Conservation (phyloP, 2,113 vertebrate species). For the Sialia sialis region DNA sequence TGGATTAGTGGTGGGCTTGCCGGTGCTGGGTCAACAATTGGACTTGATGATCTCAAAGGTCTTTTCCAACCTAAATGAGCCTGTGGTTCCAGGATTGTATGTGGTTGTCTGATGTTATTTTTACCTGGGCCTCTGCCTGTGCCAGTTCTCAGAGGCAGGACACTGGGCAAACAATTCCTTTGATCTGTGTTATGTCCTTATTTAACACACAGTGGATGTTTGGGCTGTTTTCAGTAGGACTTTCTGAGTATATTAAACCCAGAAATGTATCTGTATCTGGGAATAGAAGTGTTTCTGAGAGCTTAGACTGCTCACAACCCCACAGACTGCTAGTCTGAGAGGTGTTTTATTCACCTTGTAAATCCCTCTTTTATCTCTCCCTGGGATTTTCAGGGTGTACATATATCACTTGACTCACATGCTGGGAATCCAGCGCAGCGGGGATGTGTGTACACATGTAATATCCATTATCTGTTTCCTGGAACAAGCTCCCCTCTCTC, state of each 20-base stretch:
- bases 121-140: background rate
- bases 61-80: background rate
- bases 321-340: background rate
- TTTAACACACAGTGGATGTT: background rate
- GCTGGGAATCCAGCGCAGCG: too few species aligned
- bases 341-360: background rate
- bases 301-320: background rate
- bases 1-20: background rate
- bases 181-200: background rate
- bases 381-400: background rate
- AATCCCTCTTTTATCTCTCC: background rate
- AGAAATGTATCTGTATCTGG: background rate
- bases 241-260: background rate
- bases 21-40: background rate
- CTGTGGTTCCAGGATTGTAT: background rate
- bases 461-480: background rate
- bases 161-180: background rate
- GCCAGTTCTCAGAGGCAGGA: background rate
- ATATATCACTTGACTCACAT: fast-evolving
- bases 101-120: background rate
- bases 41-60: background rate
- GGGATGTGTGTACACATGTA: background rate
- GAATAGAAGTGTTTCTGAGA: background rate
- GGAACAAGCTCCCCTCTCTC: background rate
- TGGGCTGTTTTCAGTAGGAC: background rate